Evolutionary conservation across 2,113 vertebrate genomes (phyloP), one percentile per base, ranked within the genome.

Genomic region (Thryonomys swinderianus): DNA sequence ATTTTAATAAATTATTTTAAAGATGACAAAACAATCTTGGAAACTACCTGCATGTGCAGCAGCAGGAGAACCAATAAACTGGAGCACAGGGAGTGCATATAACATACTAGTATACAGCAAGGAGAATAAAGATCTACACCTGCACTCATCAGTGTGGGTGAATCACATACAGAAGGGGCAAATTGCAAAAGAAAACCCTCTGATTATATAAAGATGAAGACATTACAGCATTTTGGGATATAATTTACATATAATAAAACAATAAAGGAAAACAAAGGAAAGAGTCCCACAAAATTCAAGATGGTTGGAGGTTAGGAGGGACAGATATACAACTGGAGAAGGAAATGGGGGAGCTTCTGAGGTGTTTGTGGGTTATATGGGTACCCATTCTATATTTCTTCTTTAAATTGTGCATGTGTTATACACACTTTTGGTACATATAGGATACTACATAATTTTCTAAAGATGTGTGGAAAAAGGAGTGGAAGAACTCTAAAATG

Each of bases 21-120:
- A 93, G 64, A 61, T 40, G n/a, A 67, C 30, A 92, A 59, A 61
- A 62, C 40, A 18, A 32, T 87, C 40, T 76, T 69, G 34, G 94
- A 92, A 87, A 57, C 21, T 64, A 66, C 34, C 42, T 67, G 27
- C 27, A 0, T 14, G 45, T n/a, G 13, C 34, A 34, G 37, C 5
- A 5, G 11, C 61, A 87, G 71, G 21, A 79, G 32, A 57, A 34
- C 0, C 4, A 53, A 27, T 25, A 42, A 71, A n/a, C 2, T 9
- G 14, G 66, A 25, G 7, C 3, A 7, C 0, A 1, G 13, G 12
- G 4, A 1, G 3, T 14, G 25, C 23, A 30, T 0, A 18, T 0
- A 2, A 1, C 1, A 21, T 8, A 0, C 27, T 4, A 0, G 10
- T 7, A 1, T 0, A 27, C n/a, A 59, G 55, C 34, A 9, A 3